Conservation (phyloP, 2,888 invertebrate genomes). For the Parnassius mnemosyne region DNA sequence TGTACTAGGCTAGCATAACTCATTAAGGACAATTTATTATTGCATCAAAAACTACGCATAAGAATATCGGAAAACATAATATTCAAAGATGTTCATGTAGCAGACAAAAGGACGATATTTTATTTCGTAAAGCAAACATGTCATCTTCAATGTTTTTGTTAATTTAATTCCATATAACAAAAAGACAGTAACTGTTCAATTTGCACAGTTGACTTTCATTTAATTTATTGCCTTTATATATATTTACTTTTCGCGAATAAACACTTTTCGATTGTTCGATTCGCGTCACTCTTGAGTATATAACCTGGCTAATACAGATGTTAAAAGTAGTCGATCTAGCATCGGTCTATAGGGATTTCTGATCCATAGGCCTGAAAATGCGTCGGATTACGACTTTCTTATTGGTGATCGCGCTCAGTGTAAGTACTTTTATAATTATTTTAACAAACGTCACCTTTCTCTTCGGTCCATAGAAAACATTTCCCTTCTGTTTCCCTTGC, state of each 20-base stretch:
- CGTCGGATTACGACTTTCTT: conserved; percentile 3
- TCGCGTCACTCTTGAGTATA: conserved; percentile 1
- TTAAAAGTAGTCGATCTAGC: conserved; percentile 9
- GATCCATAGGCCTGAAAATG: conserved; percentile 20
- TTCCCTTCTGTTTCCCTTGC: too few relatives aligned
- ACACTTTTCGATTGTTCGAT: not conserved
- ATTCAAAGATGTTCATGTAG: too few relatives aligned
- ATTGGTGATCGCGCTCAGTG: conserved; percentile 16
- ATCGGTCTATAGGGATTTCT: conserved; percentile 5
- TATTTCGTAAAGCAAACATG: not conserved
- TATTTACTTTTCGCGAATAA: conserved; percentile 1
- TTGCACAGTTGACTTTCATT: conserved; percentile 3
- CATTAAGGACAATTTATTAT: too few relatives aligned
- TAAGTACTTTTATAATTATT: conserved; percentile 12
- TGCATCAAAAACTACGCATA: too few relatives aligned
- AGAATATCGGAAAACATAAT: too few relatives aligned
- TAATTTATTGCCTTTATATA: conserved; percentile 11
- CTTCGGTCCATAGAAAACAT: too few relatives aligned
- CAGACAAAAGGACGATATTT: not conserved
- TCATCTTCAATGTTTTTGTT: not conserved
- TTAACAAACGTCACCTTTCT: not conserved
- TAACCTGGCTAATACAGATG: not conserved
- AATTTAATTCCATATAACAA: not conserved
- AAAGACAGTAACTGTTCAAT: not conserved
- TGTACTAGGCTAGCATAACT: too few relatives aligned